Conservation (phyloP, 2,113 vertebrate genomes). For the Galemys pyrenaicus region DNA sequence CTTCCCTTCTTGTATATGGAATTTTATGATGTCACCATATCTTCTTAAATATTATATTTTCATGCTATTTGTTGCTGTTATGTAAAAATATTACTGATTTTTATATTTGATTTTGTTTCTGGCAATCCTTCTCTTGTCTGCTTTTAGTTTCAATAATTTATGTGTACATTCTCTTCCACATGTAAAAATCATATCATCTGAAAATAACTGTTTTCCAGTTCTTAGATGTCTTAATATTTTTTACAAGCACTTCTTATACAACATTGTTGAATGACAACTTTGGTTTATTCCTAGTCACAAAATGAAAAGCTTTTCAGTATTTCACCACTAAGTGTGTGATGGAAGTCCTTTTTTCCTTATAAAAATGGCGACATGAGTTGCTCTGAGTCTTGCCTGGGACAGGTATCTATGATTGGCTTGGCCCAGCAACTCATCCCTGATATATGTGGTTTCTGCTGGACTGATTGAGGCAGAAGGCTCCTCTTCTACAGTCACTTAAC, state of each 20-base stretch:
- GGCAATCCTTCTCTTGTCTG: background rate
- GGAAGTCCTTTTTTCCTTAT: background rate
- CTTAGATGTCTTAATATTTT: background rate
- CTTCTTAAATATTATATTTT: conserved; percentile 36
- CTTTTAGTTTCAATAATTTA: background rate
- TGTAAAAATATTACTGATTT: background rate
- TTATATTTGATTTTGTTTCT: background rate
- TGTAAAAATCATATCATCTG: background rate
- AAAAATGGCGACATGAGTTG: background rate
- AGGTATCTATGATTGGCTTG: background rate
- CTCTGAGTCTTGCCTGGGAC: background rate
- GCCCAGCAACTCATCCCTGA: background rate
- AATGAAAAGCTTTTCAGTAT: background rate
- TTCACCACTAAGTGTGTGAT: background rate
- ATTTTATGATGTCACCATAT: background rate
- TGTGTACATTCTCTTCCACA: background rate
- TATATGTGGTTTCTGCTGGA: background rate
- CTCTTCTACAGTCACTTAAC: background rate
- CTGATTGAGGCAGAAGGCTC: no score
- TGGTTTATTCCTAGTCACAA: background rate
- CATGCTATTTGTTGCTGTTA: background rate
- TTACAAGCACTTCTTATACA: background rate
- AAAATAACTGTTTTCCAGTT: conserved; percentile 49
- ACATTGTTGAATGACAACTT: background rate
- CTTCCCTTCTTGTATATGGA: background rate